These are phyloP conservation scores for Trypoxylus dichotomus DNA, from an alignment of 1,140 invertebrate species.

Conservation along the genomic window DNA sequence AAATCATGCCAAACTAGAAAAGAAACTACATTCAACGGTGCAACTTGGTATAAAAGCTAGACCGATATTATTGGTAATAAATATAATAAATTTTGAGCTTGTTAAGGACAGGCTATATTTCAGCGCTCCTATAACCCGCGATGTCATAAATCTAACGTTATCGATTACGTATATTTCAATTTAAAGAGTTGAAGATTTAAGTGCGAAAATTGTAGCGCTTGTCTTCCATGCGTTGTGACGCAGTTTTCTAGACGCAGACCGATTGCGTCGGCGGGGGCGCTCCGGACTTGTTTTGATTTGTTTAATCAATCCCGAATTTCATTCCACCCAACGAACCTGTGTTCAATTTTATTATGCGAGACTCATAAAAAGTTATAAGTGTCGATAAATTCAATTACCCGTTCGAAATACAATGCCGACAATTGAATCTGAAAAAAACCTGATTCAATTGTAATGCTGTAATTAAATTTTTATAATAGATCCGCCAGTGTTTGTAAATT, in stretches of 20 bases:
- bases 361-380: not conserved
- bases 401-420: not conserved
- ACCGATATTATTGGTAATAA: not conserved
- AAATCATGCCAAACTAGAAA: not conserved
- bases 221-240: not conserved
- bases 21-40: not conserved
- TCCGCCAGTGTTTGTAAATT: not conserved
- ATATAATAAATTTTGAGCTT: not conserved
- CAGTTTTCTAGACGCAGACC: not conserved
- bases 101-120: not conserved
- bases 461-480: not conserved
- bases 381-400: not conserved
- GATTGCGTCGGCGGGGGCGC: not conserved
- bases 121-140: not conserved
- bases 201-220: not conserved
- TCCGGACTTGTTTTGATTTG: not conserved
- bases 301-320: not conserved
- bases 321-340: not conserved
- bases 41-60: not conserved
- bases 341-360: not conserved
- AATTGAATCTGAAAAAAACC: not conserved
- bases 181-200: not conserved
- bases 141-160: not conserved
- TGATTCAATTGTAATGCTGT: not conserved
- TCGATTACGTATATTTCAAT: slow-evolving; percentile 3